A percentile compares a stretch with the other conserved stretches of the same genome.
Conservation (phyloP, 2,113 vertebrate species). For the Tupaia chinensis region DNA sequence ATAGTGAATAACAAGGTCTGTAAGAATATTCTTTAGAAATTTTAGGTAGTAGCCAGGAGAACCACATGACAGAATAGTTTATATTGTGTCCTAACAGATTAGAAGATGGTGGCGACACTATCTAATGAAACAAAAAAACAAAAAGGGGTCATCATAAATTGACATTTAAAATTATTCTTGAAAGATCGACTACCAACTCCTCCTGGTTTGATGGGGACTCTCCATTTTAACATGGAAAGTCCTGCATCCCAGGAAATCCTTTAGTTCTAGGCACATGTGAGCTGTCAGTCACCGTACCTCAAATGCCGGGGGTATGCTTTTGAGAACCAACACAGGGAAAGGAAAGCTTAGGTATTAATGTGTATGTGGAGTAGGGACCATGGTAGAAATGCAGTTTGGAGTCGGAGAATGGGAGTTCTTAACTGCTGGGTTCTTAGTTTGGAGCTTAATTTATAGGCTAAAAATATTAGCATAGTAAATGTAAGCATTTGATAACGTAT, state of each 20-base stretch:
- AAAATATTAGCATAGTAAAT: background rate
- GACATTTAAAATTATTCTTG: background rate
- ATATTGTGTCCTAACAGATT: background rate
- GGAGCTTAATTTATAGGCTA: background rate
- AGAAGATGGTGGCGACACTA: background rate
- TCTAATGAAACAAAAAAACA: background rate
- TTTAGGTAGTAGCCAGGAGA: background rate
- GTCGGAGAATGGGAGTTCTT: background rate
- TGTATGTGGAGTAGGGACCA: background rate
- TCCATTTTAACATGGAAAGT: background rate
- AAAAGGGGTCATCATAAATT: background rate
- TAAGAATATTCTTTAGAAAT: background rate
- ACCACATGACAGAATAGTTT: background rate
- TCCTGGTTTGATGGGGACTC: background rate
- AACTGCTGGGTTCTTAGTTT: background rate
- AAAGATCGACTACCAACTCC: background rate
- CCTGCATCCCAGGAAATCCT: background rate
- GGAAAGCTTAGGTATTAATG: background rate
- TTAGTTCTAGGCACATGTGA: background rate
- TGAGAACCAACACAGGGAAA: background rate
- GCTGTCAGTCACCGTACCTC: background rate
- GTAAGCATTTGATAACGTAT: background rate
- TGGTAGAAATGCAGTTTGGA: background rate
- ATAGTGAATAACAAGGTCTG: background rate
- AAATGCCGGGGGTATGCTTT: background rate